Conservation (phyloP, 2,888 invertebrate species). For the Ctenicera cuprea region DNA sequence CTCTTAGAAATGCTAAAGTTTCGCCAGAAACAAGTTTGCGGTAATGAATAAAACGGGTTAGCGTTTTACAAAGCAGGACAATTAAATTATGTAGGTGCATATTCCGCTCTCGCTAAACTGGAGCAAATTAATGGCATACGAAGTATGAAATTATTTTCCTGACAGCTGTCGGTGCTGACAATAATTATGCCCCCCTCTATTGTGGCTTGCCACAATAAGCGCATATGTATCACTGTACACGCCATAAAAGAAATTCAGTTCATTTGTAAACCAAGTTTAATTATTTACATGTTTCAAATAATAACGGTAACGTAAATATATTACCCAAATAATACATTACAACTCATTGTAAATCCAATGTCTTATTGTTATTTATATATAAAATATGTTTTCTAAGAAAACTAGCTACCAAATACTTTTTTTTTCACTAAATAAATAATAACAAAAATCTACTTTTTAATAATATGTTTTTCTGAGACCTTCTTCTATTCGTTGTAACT, state of each 20-base stretch:
- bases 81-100: slow-evolving; percentile 25
- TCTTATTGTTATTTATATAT: too few species aligned
- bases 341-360: too few species aligned
- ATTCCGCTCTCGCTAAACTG: slow-evolving; percentile 1
- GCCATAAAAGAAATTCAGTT: neutral
- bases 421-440: too few species aligned
- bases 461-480: too few species aligned
- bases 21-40: slow-evolving; percentile 21
- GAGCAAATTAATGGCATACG: slow-evolving; percentile 4
- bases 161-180: slow-evolving; percentile 10
- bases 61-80: slow-evolving; percentile 14
- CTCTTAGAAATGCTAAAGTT: slow-evolving; percentile 26
- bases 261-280: too few species aligned
- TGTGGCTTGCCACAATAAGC: neutral
- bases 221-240: neutral
- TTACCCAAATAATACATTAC: too few species aligned
- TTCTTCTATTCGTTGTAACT: too few species aligned
- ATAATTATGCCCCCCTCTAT: slow-evolving; percentile 3
- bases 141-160: neutral
- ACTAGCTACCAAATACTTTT: too few species aligned
- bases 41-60: slow-evolving; percentile 33
- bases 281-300: too few species aligned
- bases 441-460: too few species aligned
- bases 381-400: too few species aligned
- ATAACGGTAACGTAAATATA: too few species aligned